Conservation (phyloP, 2,113 vertebrate genomes). For the Micronycteris hirsuta region DNA sequence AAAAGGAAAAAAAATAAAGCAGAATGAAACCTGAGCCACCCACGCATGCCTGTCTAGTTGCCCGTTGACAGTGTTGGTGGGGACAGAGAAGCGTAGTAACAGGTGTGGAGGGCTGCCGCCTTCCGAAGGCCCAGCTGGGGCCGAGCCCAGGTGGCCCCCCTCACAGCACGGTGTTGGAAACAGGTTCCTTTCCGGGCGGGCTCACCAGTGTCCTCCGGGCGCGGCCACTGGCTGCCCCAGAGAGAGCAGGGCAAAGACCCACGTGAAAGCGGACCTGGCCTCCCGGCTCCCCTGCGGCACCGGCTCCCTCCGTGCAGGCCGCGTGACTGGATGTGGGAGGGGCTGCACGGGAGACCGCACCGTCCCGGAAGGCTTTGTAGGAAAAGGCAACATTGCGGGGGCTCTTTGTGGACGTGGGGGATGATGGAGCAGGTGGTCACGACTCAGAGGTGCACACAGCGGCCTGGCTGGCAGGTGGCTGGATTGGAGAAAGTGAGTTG, state of each 20-base stretch:
- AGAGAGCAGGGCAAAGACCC: accelerated
- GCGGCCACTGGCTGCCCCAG: too few species aligned
- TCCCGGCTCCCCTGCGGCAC: accelerated
- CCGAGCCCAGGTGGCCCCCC: background rate
- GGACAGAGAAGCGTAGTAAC: background rate
- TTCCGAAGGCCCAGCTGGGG: too few species aligned
- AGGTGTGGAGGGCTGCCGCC: too few species aligned
- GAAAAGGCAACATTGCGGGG: too few species aligned
- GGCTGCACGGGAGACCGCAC: background rate
- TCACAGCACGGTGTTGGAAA: background rate
- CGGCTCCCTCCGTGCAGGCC: too few species aligned
- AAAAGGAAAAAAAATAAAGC: background rate
- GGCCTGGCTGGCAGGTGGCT: background rate
- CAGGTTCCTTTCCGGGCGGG: background rate
- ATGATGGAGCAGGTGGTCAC: background rate
- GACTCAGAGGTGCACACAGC: background rate
- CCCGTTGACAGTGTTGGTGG: background rate
- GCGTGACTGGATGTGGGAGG: background rate
- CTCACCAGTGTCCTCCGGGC: background rate
- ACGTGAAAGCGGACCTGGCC: background rate
- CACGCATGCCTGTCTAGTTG: background rate
- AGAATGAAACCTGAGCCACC: background rate
- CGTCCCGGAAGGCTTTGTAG: background rate
- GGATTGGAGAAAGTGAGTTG: background rate
- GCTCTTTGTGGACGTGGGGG: background rate